phyloP scores from a whole-genome alignment of 2,888 invertebrate species.

The Notodonta dromedarius region DNA sequence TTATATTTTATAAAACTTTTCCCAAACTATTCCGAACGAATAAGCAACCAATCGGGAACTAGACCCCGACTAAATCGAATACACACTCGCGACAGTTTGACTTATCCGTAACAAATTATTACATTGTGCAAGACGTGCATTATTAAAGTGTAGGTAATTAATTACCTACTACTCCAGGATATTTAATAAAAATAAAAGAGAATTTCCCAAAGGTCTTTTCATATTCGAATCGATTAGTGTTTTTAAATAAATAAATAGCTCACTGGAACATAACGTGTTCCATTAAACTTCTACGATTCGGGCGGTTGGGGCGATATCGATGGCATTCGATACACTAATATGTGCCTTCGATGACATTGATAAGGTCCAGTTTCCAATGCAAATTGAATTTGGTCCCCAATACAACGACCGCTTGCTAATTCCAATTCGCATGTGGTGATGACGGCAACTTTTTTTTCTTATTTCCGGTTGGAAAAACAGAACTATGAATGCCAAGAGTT shows the following conservation, averaged over 20 bases:
- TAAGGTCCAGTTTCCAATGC: slow-evolving; percentile 50
- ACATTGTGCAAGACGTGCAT: no score
- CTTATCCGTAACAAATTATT: no score
- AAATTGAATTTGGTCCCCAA: slow-evolving; percentile 47
- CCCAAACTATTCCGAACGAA: no score
- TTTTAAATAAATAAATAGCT: slow-evolving; percentile 32
- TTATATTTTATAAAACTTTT: no score
- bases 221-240: slow-evolving; percentile 15
- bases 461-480: slow-evolving; percentile 51
- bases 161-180: no score
- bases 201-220: neutral
- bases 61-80: no score
- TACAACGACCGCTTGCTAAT: slow-evolving; percentile 64
- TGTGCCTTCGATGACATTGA: slow-evolving; percentile 26
- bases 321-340: slow-evolving; percentile 25
- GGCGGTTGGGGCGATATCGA: slow-evolving; percentile 31
- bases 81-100: no score
- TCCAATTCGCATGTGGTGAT: slow-evolving; percentile 71
- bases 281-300: slow-evolving; percentile 35
- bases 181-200: neutral
- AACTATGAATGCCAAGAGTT: slow-evolving; percentile 41
- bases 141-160: no score
- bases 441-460: slow-evolving; percentile 68
- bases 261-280: slow-evolving; percentile 33
- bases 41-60: no score